Evolutionary conservation across 2,113 vertebrate genomes (phyloP).

Genomic region (Brienomyrus longianalis): DNA sequence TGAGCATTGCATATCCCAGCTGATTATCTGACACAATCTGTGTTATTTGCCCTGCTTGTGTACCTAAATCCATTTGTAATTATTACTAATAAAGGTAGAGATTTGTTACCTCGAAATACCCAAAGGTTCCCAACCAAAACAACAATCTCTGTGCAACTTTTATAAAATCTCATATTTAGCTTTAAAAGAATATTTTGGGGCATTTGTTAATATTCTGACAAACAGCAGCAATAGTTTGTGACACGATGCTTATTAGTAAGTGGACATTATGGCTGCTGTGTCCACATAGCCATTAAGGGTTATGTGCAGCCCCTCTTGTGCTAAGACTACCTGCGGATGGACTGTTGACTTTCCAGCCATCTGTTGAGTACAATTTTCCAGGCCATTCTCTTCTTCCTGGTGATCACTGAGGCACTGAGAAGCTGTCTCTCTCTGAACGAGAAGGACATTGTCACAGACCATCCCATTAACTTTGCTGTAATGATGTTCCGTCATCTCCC

Average conservation of each 20-base stretch:
- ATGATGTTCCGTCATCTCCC: conserved; percentile 51
- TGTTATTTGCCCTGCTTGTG: background rate
- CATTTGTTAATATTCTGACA: background rate
- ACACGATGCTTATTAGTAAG: conserved; percentile 17
- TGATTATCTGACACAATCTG: background rate
- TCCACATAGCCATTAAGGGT: conserved; percentile 75
- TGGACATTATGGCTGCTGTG: conserved; percentile 55
- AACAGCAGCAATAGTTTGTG: background rate
- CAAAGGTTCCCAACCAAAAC: background rate
- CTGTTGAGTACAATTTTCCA: conserved; percentile 25
- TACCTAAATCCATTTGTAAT: background rate
- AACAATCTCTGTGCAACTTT: background rate
- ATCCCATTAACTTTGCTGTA: conserved; percentile 79
- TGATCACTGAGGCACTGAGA: conserved; percentile 27
- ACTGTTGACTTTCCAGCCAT: conserved; percentile 48
- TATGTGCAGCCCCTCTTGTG: conserved; percentile 37
- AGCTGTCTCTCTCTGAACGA: conserved; percentile 63
- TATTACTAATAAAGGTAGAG: background rate
- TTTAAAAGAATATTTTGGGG: background rate
- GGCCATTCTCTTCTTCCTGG: conserved; percentile 41
- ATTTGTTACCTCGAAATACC: background rate
- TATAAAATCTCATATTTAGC: background rate
- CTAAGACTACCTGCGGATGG: conserved; percentile 24
- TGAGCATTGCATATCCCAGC: background rate
- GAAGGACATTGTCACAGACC: conserved; percentile 58